These are phyloP conservation scores for Hydrolagus affinis DNA, from an alignment of 2,113 vertebrate genomes.

Conservation along the genomic window DNA sequence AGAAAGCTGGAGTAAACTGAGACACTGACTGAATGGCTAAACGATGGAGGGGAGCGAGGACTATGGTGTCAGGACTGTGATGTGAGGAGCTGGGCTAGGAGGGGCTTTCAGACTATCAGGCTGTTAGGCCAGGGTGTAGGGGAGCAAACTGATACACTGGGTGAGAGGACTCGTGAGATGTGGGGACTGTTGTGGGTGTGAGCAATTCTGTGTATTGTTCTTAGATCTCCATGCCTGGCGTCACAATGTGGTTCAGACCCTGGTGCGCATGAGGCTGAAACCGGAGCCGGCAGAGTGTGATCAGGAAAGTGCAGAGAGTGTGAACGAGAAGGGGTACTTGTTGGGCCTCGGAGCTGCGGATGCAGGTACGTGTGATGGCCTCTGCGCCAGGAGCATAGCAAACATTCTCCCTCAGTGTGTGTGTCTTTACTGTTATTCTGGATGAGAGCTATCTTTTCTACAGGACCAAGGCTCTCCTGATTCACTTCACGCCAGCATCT, in stretches of 20 bases:
- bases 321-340: conserved; percentile 70
- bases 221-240: conserved; percentile 53
- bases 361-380: conserved; percentile 56
- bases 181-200: neutral
- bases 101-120: neutral
- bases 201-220: conserved; percentile 10
- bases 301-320: conserved; percentile 48
- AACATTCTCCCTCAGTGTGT: too few relatives aligned
- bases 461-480: too few relatives aligned
- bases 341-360: conserved; percentile 59
- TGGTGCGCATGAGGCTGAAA: conserved; percentile 54
- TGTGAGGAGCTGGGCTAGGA: neutral
- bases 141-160: too few relatives aligned
- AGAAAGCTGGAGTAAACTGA: neutral
- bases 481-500: too few relatives aligned
- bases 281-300: conserved; percentile 44
- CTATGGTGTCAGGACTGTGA: neutral
- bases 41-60: neutral
- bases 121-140: neutral
- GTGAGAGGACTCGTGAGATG: too few relatives aligned
- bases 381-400: too few relatives aligned
- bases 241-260: conserved; percentile 51
- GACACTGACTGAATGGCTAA: neutral
- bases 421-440: too few relatives aligned
- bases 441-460: too few relatives aligned